These are phyloP conservation scores for Drosophila bunnanda DNA, from an alignment of 2,888 invertebrate genomes.

Conservation along the genomic window DNA sequence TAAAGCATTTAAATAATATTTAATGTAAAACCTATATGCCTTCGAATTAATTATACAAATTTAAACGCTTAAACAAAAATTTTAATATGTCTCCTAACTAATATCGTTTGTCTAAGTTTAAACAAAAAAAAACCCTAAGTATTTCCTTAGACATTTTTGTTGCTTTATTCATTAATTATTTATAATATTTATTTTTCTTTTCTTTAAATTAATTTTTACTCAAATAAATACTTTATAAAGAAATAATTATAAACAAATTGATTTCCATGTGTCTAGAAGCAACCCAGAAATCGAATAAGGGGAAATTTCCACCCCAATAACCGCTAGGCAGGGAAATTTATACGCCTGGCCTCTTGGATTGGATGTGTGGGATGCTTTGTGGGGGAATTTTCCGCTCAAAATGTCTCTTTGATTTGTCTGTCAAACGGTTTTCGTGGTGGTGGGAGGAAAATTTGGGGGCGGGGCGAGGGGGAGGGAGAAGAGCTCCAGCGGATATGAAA, in stretches of 20 bases:
- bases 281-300: constrained; percentile 11
- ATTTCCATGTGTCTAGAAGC: background rate
- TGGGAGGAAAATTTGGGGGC: background rate
- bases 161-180: no score
- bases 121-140: background rate
- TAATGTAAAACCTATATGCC: no score
- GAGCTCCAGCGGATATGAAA: constrained; percentile 31
- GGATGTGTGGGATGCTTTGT: constrained; percentile 38
- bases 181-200: background rate
- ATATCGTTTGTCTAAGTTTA: background rate
- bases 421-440: constrained; percentile 24
- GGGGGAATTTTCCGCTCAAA: constrained; percentile 42
- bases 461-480: background rate
- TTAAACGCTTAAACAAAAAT: background rate
- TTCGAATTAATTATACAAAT: no score
- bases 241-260: constrained; percentile 4
- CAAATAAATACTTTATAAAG: background rate
- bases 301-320: constrained; percentile 1
- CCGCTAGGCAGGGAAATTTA: constrained; percentile 20
- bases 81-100: background rate
- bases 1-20: no score
- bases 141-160: background rate
- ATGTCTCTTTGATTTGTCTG: constrained; percentile 47
- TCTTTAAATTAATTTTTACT: background rate
- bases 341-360: constrained; percentile 20